Percentiles rank a stretch among this genome's conserved stretches.
These are phyloP conservation scores for Scaptomyza pallida DNA, from an alignment of 1,140 invertebrate species.

Conservation along the genomic window DNA sequence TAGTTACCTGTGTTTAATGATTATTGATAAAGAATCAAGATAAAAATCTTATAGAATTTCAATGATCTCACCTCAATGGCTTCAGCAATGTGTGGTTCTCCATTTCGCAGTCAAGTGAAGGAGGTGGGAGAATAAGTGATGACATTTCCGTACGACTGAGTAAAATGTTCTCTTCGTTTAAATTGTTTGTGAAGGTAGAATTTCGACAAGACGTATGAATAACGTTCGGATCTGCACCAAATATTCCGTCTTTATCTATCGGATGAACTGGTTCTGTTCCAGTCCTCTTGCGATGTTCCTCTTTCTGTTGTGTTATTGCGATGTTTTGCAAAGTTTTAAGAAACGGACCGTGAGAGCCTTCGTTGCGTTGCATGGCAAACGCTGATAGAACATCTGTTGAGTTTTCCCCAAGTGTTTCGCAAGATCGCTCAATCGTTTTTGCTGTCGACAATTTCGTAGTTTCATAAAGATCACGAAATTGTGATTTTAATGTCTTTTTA, in stretches of 20 bases:
- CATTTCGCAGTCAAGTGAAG: not conserved
- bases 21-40: too few species aligned
- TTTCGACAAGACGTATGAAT: constrained; percentile 4
- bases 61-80: constrained; percentile 1
- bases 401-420: not conserved
- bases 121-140: not conserved
- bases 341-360: not conserved
- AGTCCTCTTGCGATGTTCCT: not conserved
- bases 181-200: not conserved
- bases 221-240: not conserved
- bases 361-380: too few species aligned
- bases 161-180: not conserved
- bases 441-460: not conserved
- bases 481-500: constrained; percentile 15
- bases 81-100: not conserved
- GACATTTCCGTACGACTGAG: not conserved
- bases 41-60: too few species aligned
- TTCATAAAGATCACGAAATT: constrained; percentile 14
- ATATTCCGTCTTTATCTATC: not conserved
- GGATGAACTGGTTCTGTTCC: not conserved
- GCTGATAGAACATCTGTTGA: not conserved
- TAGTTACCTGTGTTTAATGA: too few species aligned
- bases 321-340: not conserved
- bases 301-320: not conserved
- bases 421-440: not conserved